Conservation (phyloP, 2,888 invertebrate species). For the Salticus scenicus region DNA sequence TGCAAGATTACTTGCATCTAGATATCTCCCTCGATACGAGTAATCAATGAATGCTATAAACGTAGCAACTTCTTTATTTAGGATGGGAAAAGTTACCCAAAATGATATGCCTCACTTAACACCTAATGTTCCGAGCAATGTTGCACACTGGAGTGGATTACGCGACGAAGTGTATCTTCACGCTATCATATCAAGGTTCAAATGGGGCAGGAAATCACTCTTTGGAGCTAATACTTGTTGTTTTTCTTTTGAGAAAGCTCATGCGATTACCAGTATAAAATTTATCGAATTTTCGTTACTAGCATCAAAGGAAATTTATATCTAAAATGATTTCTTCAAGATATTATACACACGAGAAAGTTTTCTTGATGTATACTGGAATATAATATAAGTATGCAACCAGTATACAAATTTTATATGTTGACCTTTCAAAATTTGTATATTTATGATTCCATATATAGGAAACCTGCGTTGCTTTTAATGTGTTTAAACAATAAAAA, state of each 20-base stretch:
- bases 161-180: background rate
- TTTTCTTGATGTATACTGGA: too few relatives aligned
- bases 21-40: background rate
- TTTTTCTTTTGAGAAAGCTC: background rate
- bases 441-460: too few relatives aligned
- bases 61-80: conserved; percentile 18
- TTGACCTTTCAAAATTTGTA: too few relatives aligned
- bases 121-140: conserved; percentile 48
- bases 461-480: too few relatives aligned
- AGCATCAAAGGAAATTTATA: too few relatives aligned
- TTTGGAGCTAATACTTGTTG: conserved; percentile 38
- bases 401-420: too few relatives aligned
- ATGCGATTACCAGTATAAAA: too few relatives aligned
- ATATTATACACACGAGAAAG: too few relatives aligned
- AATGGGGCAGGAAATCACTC: conserved; percentile 60
- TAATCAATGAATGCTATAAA: background rate
- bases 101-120: conserved; percentile 55
- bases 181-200: conserved; percentile 25
- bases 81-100: conserved; percentile 23
- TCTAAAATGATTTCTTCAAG: too few relatives aligned
- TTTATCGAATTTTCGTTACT: too few relatives aligned
- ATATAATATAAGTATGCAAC: too few relatives aligned
- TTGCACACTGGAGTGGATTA: conserved; percentile 39
- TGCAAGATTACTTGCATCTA: background rate
- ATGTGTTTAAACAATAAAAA: too few relatives aligned